These are phyloP conservation scores for Popillia japonica DNA, from an alignment of 1,140 invertebrate species.

Conservation along the genomic window DNA sequence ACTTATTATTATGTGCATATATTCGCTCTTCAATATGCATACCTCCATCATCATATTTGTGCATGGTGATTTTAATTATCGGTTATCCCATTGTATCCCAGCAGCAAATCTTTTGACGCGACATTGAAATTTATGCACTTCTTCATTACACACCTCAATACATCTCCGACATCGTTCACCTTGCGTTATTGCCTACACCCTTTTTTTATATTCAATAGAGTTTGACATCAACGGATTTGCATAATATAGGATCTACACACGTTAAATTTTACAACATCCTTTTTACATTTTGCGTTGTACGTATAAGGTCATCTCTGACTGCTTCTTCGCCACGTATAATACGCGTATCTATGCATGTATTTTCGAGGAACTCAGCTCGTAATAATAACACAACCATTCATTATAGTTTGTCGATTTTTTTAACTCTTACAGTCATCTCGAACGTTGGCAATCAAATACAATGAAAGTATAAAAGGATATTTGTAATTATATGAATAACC, in stretches of 20 bases:
- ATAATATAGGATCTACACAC: conserved; percentile 30
- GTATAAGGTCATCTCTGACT: neutral
- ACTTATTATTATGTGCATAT: no score
- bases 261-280: conserved; percentile 24
- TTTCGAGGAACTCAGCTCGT: neutral
- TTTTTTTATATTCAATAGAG: conserved; percentile 7
- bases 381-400: conserved; percentile 21
- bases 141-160: conserved; percentile 8
- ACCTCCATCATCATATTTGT: neutral
- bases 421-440: neutral
- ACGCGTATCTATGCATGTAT: neutral
- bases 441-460: conserved; percentile 1
- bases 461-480: conserved; percentile 20
- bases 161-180: neutral
- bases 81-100: neutral
- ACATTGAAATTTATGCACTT: conserved; percentile 14
- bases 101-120: neutral
- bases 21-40: no score
- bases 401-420: neutral
- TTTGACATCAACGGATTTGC: conserved; percentile 21
- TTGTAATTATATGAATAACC: neutral
- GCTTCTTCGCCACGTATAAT: neutral
- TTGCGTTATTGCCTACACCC: conserved; percentile 26
- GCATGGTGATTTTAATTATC: conserved; percentile 5
- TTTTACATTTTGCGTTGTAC: neutral